Evolutionary conservation across 2,888 invertebrate genomes (phyloP), one percentile per base, ranked within the genome.

Genomic region (Eupithecia subfuscata): DNA sequence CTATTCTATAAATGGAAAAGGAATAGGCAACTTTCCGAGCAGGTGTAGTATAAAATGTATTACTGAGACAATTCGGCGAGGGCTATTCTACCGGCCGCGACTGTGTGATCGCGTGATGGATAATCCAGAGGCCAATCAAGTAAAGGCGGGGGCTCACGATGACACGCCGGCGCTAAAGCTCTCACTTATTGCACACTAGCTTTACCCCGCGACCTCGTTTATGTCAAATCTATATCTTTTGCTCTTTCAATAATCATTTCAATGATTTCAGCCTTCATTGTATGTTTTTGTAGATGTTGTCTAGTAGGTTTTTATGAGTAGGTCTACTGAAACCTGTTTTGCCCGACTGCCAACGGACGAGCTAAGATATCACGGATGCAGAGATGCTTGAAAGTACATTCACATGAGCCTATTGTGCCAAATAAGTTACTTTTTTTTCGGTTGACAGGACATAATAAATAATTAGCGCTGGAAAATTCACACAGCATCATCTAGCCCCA

Each of bases 51-150:
- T n/a, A n/a, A n/a, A n/a, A n/a, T 18, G 18, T 48, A 0, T 18
- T 48, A 3, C 18, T 18, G 0, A 18, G 18, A 2, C 48, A n/a
- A 48, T 48, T 52, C 22, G 22, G 4, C 56, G 22, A 30, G 60
- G 45, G 74, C 77, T 78, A 78, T 80, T 74, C 78, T 43, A 25
- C 2, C 18, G 34, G 12, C 11, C 1, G 11, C 1, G 6, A 77
- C 73, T 78, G 70, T 18, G 45, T 40, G 75, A 73, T 81, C 43
- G 81, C 81, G 83, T 83, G 83, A 80, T 80, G 65, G 79, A 82
- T 81, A 83, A 83, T 82, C 79, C 82, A 43, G 81, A 82, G 81
- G 82, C 83, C 82, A 82, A 81, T 82, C 77, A 83, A 83, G 82
- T 82, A 74, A 78, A 75, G 69, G 37, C 16, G 65, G 52, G 52